Base-by-base conservation (phyloP, 2,888 invertebrate species). In the Drosophila leonis region DNA sequence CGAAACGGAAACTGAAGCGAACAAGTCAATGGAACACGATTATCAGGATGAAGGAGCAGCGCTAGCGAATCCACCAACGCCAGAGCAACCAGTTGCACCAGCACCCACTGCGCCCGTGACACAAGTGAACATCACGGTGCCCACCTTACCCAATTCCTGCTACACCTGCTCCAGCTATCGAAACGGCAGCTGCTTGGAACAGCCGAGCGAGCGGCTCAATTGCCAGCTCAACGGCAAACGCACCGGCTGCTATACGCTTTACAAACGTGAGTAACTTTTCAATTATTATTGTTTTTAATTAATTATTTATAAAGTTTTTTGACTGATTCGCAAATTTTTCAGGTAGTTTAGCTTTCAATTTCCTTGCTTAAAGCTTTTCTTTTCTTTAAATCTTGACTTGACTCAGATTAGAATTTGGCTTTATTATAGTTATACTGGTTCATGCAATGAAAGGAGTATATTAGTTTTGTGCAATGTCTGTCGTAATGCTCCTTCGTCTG, bases 191-290 rank as follows among this genome's bases (percentile, higher is more conserved):
- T 81, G 80, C 8, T 18, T 41, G 8, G 57, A 5, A 2, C 55
- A 71, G 35, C 71, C 74, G 7, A 59, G 31, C 15, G 46, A 18
- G 13, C 55, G 46, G 1, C 76, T 35, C 12, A 37, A 6, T 31
- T 65, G 62, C 20, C 71, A 68, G 4, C 51, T 20, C 7, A 55
- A 35, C 2, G 54, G 29, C 8, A 65, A 60, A 29, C 57, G 56
- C 2, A 66, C 56, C 59, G 91, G 91, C 7, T 91, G 91, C 59
- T 90, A 80, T 46, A 88, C 90, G 2, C 63, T 83, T 4, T 64
- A 78, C 48, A 69, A 81, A 65, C 82, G 90, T 90, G 61, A 64
- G 86, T 72, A 9, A 10, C 10, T 27, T 0, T n/a, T 10, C 5
- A 24, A 24, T 13, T 15, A 7, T 5, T 18, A 29, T n/a, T 29